Percentiles rank a stretch among this genome's conserved stretches.
These are phyloP conservation scores for Axinella damicornis DNA, from an alignment of 37 sponge, comb jelly and placozoan species.

Conservation along the genomic window DNA sequence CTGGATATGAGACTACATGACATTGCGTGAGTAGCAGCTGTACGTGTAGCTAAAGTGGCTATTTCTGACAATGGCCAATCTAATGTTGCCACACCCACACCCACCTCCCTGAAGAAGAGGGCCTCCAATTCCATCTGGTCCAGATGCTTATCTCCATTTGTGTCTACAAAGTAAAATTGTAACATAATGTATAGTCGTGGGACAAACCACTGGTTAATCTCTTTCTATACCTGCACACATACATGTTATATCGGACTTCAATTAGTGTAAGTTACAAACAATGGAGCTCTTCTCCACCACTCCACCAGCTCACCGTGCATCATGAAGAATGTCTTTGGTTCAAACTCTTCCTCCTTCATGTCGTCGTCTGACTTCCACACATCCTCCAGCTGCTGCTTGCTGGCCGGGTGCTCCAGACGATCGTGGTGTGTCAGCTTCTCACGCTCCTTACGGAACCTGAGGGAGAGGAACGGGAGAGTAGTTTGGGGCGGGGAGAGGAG, in stretches of 20 bases:
- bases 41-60: no score
- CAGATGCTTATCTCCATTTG: slow-evolving; percentile 71
- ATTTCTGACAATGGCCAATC: no score
- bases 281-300: no score
- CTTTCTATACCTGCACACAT: no score
- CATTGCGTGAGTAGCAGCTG: no score
- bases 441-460: slow-evolving; percentile 8
- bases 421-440: slow-evolving; percentile 36
- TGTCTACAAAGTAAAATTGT: slow-evolving; percentile 55
- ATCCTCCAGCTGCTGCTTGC: slow-evolving; percentile 85
- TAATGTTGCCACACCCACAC: not conserved
- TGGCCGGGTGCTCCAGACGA: slow-evolving; percentile 52
- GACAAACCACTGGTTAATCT: no score
- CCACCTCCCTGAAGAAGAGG: slow-evolving; percentile 74
- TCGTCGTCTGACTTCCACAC: slow-evolving; percentile 90
- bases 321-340: slow-evolving; percentile 81
- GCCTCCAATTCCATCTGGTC: slow-evolving; percentile 87
- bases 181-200: no score
- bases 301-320: slow-evolving; percentile 73
- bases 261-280: no score
- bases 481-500: not conserved
- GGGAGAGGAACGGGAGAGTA: not conserved
- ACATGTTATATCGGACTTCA: no score
- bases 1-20: no score
- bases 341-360: slow-evolving; percentile 68